These are phyloP conservation scores for Subanguina moxae DNA, from an alignment of 1,140 invertebrate species.

Conservation along the genomic window DNA sequence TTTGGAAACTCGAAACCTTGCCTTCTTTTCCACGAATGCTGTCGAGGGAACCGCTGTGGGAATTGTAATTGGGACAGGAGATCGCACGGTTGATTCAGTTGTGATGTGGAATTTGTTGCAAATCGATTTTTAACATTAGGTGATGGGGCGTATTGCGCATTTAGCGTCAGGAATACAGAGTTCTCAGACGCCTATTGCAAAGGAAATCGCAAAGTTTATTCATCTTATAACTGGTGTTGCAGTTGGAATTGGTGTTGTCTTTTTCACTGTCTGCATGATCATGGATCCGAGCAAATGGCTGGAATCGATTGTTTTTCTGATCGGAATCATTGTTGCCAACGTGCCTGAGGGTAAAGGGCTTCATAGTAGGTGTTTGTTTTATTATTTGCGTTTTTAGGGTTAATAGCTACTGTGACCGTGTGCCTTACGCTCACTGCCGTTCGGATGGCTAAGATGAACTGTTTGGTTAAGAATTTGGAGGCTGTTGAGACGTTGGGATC, in stretches of 20 bases:
- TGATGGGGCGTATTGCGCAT: constrained; percentile 65
- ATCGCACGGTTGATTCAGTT: no score
- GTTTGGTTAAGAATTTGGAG: constrained; percentile 69
- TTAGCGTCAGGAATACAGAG: constrained; percentile 62
- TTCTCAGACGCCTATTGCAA: constrained; percentile 60
- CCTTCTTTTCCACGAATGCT: constrained; percentile 63
- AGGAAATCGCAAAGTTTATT: constrained; percentile 61
- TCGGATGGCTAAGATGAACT: constrained; percentile 69
- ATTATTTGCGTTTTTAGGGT: constrained; percentile 43
- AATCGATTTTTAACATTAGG: no score
- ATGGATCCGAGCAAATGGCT: constrained; percentile 44
- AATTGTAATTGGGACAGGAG: constrained; percentile 91
- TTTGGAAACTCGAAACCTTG: constrained; percentile 62
- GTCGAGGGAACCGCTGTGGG: constrained; percentile 60
- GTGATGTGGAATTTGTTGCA: no score
- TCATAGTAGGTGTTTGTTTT: not conserved
- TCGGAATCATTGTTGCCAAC: constrained; percentile 60
- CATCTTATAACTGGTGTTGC: no score
- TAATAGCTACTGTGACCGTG: constrained; percentile 61
- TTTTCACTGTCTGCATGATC: constrained; percentile 60
- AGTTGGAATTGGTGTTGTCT: constrained; percentile 59
- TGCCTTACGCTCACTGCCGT: constrained; percentile 70
- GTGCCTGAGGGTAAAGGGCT: constrained; percentile 59
- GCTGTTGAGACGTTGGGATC: constrained; percentile 70
- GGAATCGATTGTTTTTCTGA: constrained; percentile 60